phyloP scores from a whole-genome alignment of 2,888 invertebrate species.

The Folsomia manolachei region DNA sequence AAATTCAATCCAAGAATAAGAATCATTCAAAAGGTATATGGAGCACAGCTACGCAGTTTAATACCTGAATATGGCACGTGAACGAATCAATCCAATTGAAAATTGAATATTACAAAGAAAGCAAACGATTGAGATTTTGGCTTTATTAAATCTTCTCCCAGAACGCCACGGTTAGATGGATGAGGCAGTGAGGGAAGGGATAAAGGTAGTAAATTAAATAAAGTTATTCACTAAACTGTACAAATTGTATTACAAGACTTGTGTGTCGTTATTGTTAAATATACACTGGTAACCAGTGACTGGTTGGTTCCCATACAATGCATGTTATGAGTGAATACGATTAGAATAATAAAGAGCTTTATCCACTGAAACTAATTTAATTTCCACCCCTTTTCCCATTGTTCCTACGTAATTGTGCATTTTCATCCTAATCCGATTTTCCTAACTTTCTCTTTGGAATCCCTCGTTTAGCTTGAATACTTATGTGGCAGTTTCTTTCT shows the following conservation, averaged over 20 bases:
- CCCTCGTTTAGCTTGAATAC: no score
- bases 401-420: constrained; percentile 1
- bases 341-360: constrained; percentile 12
- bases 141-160: no score
- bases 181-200: not conserved
- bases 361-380: constrained; percentile 20
- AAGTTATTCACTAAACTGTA: not conserved
- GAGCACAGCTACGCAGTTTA: no score
- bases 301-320: not conserved
- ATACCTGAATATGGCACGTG: no score
- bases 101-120: no score
- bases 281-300: not conserved
- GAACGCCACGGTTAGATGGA: no score
- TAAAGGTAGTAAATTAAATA: not conserved
- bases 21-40: no score
- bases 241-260: not conserved
- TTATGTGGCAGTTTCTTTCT: not conserved
- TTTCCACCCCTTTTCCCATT: constrained; percentile 10
- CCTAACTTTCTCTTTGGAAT: no score
- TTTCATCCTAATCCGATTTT: constrained; percentile 9
- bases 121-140: no score
- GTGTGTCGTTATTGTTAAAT: not conserved
- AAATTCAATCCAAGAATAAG: no score
- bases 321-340: constrained; percentile 10
- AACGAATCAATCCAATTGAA: no score